phyloP scores from a whole-genome alignment of 2,113 vertebrate genomes.

The Zapus hudsonius region DNA sequence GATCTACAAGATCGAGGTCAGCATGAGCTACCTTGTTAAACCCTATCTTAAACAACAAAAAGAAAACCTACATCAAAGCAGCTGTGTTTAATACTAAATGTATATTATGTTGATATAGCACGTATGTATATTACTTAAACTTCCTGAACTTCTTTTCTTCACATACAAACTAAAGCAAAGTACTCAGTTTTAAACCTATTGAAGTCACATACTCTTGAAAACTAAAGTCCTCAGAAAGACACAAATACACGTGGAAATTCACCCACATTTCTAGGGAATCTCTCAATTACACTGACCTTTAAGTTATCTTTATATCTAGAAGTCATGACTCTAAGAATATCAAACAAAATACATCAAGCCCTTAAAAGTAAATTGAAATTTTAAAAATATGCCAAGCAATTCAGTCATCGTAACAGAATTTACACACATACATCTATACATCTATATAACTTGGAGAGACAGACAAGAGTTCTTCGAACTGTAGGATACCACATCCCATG shows the following conservation, averaged over 20 bases:
- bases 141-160: background rate
- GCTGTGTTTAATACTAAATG: background rate
- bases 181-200: conserved; percentile 35
- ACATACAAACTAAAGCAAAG: conserved; percentile 28
- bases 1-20: background rate
- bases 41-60: background rate
- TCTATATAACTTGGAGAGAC: conserved; percentile 98
- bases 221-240: conserved; percentile 32
- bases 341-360: conserved; percentile 46
- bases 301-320: conserved; percentile 29
- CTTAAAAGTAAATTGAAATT: conserved; percentile 45
- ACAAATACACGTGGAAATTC: conserved; percentile 33
- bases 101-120: background rate
- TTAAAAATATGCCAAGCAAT: conserved; percentile 29
- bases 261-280: conserved; percentile 3
- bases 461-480: conserved; percentile 96
- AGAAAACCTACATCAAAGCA: background rate
- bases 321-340: conserved; percentile 11
- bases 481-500: conserved; percentile 99
- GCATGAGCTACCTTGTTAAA: background rate
- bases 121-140: background rate
- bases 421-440: conserved; percentile 95
- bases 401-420: conserved; percentile 14
- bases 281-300: conserved; percentile 27
- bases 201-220: background rate